phyloP scores from a whole-genome alignment of 2,113 vertebrate species.

The Epinephelus moara region DNA sequence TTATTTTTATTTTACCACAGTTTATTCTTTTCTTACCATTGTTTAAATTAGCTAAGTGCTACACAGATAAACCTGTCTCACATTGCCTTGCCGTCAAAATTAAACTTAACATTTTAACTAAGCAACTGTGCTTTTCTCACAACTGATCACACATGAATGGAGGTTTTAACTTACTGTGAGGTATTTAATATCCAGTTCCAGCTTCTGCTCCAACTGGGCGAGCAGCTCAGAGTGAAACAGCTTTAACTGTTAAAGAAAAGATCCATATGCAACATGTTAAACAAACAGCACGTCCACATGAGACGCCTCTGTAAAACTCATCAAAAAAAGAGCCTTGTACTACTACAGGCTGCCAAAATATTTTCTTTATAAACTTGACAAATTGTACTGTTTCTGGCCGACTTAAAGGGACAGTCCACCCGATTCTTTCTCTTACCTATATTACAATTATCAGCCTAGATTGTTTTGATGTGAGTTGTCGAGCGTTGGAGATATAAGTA shows the following conservation, averaged over 20 bases:
- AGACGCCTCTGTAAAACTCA: neutral
- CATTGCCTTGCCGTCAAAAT: neutral
- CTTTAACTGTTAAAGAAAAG: conserved; percentile 82
- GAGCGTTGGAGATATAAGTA: too few relatives aligned
- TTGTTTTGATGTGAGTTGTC: too few relatives aligned
- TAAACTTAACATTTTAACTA: neutral
- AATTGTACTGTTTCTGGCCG: neutral
- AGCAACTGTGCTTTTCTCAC: neutral
- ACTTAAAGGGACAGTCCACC: too few relatives aligned
- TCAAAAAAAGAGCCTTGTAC: too few relatives aligned
- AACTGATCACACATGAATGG: neutral
- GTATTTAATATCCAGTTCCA: conserved; percentile 90
- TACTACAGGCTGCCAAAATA: neutral
- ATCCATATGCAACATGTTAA: conserved; percentile 3
- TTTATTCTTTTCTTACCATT: neutral
- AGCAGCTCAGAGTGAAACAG: conserved; percentile 90
- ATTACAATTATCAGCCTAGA: too few relatives aligned
- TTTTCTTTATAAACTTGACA: neutral
- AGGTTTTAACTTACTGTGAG: conserved; percentile 77
- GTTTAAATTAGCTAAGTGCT: neutral
- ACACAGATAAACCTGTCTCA: neutral
- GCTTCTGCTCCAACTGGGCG: conserved; percentile 89
- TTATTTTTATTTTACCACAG: neutral
- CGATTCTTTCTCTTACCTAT: too few relatives aligned
- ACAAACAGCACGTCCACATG: neutral